phyloP scores from a whole-genome alignment of 1,140 invertebrate species.

The Anthonomus grandis region DNA sequence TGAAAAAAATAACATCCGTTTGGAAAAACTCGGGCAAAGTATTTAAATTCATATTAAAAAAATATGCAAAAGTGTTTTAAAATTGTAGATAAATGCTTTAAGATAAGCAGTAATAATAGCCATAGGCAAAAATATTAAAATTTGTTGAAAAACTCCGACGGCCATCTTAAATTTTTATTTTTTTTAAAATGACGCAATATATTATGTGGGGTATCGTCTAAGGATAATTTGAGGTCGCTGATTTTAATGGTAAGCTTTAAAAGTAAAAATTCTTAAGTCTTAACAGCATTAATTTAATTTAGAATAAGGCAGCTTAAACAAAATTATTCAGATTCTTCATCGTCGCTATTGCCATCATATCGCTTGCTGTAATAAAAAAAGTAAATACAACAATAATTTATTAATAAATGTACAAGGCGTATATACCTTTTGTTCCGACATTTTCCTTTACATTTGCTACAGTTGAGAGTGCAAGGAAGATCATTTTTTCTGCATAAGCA shows the following conservation, averaged over 20 bases:
- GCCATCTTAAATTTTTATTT: background rate
- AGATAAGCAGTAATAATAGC: background rate
- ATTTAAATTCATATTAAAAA: background rate
- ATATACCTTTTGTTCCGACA: constrained; percentile 2
- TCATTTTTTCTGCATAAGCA: background rate
- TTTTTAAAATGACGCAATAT: background rate
- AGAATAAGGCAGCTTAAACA: background rate
- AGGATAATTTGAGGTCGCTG: too few relatives aligned
- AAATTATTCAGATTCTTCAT: constrained; percentile 1
- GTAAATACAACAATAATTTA: background rate
- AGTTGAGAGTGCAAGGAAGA: background rate
- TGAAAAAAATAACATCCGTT: too few relatives aligned
- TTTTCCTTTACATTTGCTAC: background rate
- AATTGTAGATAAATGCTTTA: background rate
- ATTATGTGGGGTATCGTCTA: too few relatives aligned
- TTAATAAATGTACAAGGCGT: background rate
- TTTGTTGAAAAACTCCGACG: background rate
- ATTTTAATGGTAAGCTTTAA: too few relatives aligned
- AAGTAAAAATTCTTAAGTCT: too few relatives aligned
- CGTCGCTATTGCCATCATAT: background rate
- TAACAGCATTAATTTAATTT: too few relatives aligned
- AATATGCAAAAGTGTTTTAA: too few relatives aligned
- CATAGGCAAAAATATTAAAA: background rate
- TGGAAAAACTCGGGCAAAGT: too few relatives aligned
- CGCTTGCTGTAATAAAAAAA: constrained; percentile 1